These are phyloP conservation scores for Sogatella furcifera DNA, from an alignment of 1,140 invertebrate genomes.

Conservation along the genomic window DNA sequence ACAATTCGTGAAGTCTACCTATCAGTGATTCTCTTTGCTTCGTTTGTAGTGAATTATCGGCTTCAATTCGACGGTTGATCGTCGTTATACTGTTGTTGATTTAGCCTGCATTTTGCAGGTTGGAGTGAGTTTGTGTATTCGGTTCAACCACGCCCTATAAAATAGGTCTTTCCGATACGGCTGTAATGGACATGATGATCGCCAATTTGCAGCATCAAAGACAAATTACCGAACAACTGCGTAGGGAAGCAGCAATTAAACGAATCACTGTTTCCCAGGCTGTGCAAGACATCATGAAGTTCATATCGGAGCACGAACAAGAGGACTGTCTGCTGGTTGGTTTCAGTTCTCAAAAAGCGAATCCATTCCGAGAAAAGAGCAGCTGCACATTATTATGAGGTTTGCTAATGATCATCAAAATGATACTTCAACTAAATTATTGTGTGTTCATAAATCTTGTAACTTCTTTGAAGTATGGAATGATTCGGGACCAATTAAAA, in stretches of 20 bases:
- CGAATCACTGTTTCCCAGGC: conserved; percentile 80
- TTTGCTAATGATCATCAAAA: neutral
- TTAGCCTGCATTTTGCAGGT: too few relatives aligned
- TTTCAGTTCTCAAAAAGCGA: conserved; percentile 91
- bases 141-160: conserved; percentile 30
- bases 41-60: too few relatives aligned
- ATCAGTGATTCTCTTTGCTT: too few relatives aligned
- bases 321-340: conserved; percentile 93
- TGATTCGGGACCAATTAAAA: too few relatives aligned
- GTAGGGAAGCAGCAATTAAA: conserved; percentile 81
- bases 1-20: too few relatives aligned
- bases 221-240: conserved; percentile 83
- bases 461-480: too few relatives aligned
- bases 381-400: conserved; percentile 63
- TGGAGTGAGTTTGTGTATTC: neutral
- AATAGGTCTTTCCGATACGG: conserved; percentile 72
- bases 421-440: too few relatives aligned
- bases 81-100: too few relatives aligned
- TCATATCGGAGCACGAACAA: conserved; percentile 82
- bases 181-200: conserved; percentile 84
- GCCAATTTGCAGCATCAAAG: conserved; percentile 84
- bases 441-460: too few relatives aligned
- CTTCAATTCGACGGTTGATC: too few relatives aligned
- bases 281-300: conserved; percentile 87
- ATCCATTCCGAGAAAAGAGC: conserved; percentile 95